phyloP scores from a whole-genome alignment of 2,888 invertebrate genomes.

The Teleogryllus oceanicus region DNA sequence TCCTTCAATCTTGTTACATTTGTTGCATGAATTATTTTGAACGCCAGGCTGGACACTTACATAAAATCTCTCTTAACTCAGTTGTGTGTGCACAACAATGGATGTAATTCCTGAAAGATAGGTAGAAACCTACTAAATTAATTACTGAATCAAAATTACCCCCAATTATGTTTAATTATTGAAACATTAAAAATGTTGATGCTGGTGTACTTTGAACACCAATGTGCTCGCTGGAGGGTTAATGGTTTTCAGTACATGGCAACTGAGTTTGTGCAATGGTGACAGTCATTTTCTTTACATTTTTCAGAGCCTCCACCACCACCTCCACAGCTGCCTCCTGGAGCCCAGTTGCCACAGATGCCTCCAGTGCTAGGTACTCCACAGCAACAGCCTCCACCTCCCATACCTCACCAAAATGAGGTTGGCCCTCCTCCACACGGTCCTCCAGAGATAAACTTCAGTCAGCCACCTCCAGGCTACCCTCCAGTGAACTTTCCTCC shows the following conservation, averaged over 20 bases:
- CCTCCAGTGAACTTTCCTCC: conserved; percentile 44
- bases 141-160: no score
- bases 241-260: not conserved
- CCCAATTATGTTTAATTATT: no score
- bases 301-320: not conserved
- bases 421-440: conserved; percentile 41
- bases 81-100: no score
- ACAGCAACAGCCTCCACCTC: conserved; percentile 49
- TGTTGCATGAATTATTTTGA: no score
- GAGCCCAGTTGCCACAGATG: conserved; percentile 21
- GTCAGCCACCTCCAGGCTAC: conserved; percentile 58
- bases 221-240: not conserved
- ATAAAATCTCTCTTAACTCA: no score
- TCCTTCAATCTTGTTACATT: no score
- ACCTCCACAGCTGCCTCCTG: conserved; percentile 23
- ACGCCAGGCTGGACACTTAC: no score
- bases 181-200: no score
- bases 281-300: not conserved
- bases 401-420: conserved; percentile 45
- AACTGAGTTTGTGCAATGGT: not conserved
- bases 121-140: no score
- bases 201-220: not conserved
- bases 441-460: conserved; percentile 45
- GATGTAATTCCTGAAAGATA: no score
- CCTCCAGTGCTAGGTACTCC: conserved; percentile 25